phyloP scores from a whole-genome alignment of 1,140 invertebrate species.

The Oscheius sp. region DNA sequence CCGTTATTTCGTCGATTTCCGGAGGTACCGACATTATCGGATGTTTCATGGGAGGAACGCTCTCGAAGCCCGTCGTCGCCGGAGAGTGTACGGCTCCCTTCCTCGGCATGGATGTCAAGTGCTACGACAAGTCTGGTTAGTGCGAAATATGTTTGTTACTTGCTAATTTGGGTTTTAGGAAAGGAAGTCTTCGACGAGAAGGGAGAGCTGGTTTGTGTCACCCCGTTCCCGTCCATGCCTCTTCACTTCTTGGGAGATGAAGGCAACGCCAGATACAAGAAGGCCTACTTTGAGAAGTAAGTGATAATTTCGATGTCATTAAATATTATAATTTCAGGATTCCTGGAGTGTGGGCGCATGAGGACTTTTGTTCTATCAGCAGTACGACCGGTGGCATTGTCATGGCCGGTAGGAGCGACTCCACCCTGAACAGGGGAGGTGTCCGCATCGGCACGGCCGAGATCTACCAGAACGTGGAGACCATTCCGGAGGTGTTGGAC shows the following conservation, averaged over 20 bases:
- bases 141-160: background rate
- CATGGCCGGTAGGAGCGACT: conserved; percentile 69
- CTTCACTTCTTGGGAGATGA: conserved; percentile 68
- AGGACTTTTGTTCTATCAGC: conserved; percentile 68
- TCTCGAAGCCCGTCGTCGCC: conserved; percentile 65
- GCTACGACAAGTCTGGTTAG: conserved; percentile 63
- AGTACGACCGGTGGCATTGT: conserved; percentile 66
- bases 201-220: conserved; percentile 67
- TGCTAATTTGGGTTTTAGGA: background rate
- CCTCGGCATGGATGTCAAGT: conserved; percentile 66
- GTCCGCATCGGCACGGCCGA: conserved; percentile 70
- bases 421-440: conserved; percentile 69
- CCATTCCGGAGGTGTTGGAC: conserved; percentile 65
- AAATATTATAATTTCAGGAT: background rate
- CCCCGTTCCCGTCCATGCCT: conserved; percentile 69
- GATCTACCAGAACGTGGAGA: conserved; percentile 68
- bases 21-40: conserved; percentile 70
- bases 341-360: conserved; percentile 66
- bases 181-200: conserved; percentile 63
- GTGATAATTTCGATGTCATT: conserved; percentile 39
- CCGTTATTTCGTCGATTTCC: conserved; percentile 67
- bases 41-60: conserved; percentile 68
- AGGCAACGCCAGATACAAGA: conserved; percentile 64
- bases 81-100: conserved; percentile 67
- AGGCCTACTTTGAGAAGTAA: conserved; percentile 68